These are phyloP conservation scores for Cepaea nemoralis DNA, from an alignment of 1,140 invertebrate species.

Conservation along the genomic window DNA sequence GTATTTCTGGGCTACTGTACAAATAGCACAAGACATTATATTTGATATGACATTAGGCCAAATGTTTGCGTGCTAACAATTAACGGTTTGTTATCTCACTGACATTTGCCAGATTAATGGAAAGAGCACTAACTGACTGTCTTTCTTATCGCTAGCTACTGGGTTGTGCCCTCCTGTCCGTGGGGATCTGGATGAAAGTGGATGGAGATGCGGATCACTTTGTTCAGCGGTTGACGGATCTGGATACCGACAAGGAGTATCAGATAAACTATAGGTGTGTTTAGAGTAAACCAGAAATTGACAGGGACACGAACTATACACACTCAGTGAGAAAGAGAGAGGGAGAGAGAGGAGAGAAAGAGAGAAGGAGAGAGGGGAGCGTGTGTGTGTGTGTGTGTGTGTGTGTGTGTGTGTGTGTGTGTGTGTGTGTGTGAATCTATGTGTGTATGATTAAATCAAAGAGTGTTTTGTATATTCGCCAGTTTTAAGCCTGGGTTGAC, in stretches of 20 bases:
- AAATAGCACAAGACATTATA: too few species aligned
- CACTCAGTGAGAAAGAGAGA: background rate
- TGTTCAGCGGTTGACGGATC: conserved; percentile 47
- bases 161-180: conserved; percentile 80
- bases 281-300: too few species aligned
- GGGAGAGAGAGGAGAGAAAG: background rate
- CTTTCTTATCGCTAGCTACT: conserved; percentile 76
- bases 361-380: background rate
- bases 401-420: background rate
- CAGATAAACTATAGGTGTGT: conserved; percentile 43
- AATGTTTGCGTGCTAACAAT: too few species aligned
- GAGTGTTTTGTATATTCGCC: too few species aligned
- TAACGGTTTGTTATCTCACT: too few species aligned
- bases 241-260: background rate
- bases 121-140: background rate
- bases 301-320: background rate
- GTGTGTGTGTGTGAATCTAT: too few species aligned
- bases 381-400: background rate
- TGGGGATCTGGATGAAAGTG: conserved; percentile 83
- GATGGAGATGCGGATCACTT: conserved; percentile 72
- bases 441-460: background rate
- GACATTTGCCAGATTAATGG: too few species aligned
- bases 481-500: too few species aligned
- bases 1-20: too few species aligned
- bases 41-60: too few species aligned